Base-by-base conservation (phyloP, 1,140 invertebrate genomes). In the Lineus longissimus region DNA sequence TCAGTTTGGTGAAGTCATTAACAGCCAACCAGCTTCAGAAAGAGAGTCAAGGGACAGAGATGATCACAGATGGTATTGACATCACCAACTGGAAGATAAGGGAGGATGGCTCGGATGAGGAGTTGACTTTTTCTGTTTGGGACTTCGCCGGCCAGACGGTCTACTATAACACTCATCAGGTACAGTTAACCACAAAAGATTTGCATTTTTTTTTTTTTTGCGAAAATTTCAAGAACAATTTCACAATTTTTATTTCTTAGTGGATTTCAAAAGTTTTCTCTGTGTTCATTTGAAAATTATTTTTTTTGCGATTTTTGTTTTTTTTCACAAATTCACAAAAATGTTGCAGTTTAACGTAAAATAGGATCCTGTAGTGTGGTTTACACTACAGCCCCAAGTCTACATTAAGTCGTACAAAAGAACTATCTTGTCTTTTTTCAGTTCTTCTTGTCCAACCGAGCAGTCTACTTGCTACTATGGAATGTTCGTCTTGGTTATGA, bases 381-480 rank as follows among this genome's bases (percentile, higher is more conserved):
- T n/a, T n/a, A n/a, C n/a, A n/a, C n/a, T n/a, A n/a, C n/a, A n/a
- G n/a, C n/a, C n/a, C n/a, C n/a, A n/a, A n/a, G n/a, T n/a, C n/a
- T n/a, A n/a, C n/a, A n/a, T n/a, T n/a, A n/a, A n/a, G n/a, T n/a
- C n/a, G n/a, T n/a, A n/a, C n/a, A n/a, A n/a, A n/a, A n/a, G n/a
- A n/a, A n/a, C n/a, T n/a, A n/a, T n/a, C 19, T 54, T 33, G 30
- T 55, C 36, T 66, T 55, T n/a, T 68, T 65, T 47, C 65, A 80
- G 77, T 81, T 81, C 70, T 81, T 81, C 71, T 66, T 81, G 59
- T 76, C 78, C 0, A 75, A 76, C 25, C 70, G 77, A 25, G 78
- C 80, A 0, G 73, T 80, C 15, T 81, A 81, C 61, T 54, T 81
- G 15, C 64, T 81, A 17, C 68, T 79, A 33, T 81, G 79, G 78